Evolutionary conservation across 2,113 vertebrate species (phyloP).

Genomic region (Piprites chloris): DNA sequence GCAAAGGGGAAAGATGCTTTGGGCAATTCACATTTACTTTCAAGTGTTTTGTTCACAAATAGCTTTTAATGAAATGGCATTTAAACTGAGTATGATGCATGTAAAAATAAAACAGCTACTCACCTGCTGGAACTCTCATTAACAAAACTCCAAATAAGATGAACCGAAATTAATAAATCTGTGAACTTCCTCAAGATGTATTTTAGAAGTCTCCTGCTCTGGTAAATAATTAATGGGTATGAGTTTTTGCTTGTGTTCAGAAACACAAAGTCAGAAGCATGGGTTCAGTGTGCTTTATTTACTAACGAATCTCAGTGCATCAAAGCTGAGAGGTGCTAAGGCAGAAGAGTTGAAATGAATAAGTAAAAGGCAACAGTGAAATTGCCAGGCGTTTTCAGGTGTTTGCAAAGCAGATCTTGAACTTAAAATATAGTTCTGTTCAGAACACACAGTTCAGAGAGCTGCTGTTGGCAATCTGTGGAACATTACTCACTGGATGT

Average conservation of each 20-base stretch:
- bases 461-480: background rate
- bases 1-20: background rate
- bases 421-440: background rate
- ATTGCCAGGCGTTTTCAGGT: background rate
- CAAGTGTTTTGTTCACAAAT: conserved; percentile 25
- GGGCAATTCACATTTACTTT: conserved; percentile 1
- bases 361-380: background rate
- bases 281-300: background rate
- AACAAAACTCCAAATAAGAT: conserved; percentile 29
- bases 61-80: conserved; percentile 52
- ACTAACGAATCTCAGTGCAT: background rate
- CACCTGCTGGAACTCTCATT: conserved; percentile 53
- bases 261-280: background rate
- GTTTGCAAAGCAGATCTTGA: background rate
- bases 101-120: conserved; percentile 34
- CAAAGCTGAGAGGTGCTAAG: background rate
- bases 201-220: background rate
- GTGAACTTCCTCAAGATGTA: background rate
- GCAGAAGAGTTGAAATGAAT: background rate
- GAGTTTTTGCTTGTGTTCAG: background rate
- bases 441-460: background rate
- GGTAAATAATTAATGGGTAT: conserved; percentile 12
- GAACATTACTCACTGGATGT: background rate
- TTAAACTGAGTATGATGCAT: background rate
- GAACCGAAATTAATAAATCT: conserved; percentile 44